These are phyloP conservation scores for Oriolus oriolus DNA, from an alignment of 2,113 vertebrate species.

Conservation along the genomic window DNA sequence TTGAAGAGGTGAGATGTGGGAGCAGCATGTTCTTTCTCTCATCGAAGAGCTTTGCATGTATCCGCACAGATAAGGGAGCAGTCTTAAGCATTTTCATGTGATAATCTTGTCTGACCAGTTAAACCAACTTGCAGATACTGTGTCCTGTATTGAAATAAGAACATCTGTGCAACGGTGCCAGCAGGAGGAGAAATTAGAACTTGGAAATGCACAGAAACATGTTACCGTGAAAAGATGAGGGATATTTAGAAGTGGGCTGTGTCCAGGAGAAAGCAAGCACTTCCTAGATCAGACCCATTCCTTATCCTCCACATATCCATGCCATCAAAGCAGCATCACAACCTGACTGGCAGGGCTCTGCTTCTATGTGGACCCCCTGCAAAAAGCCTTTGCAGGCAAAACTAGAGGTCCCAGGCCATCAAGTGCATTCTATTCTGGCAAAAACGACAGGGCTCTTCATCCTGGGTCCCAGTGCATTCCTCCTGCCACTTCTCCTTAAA, in stretches of 20 bases:
- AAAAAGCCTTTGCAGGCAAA: not conserved
- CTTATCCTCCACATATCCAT: not conserved
- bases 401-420: not conserved
- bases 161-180: rapidly evolving
- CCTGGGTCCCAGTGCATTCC: not conserved
- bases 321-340: not conserved
- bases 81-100: not conserved
- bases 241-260: not conserved
- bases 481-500: slow-evolving; percentile 50
- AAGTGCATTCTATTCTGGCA: not conserved
- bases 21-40: not conserved
- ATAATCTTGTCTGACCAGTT: not conserved
- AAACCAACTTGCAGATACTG: not conserved
- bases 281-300: not conserved
- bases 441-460: not conserved
- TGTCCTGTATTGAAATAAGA: not conserved
- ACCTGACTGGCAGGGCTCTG: not conserved
- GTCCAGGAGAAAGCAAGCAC: not conserved
- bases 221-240: not conserved
- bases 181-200: not conserved
- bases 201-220: not conserved
- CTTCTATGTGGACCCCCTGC: not conserved
- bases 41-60: not conserved
- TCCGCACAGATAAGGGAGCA: not conserved
- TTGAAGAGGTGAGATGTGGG: not conserved